Base-by-base conservation (phyloP, 2,797 vertebrate species). In the Philypnodon macrostomus region DNA sequence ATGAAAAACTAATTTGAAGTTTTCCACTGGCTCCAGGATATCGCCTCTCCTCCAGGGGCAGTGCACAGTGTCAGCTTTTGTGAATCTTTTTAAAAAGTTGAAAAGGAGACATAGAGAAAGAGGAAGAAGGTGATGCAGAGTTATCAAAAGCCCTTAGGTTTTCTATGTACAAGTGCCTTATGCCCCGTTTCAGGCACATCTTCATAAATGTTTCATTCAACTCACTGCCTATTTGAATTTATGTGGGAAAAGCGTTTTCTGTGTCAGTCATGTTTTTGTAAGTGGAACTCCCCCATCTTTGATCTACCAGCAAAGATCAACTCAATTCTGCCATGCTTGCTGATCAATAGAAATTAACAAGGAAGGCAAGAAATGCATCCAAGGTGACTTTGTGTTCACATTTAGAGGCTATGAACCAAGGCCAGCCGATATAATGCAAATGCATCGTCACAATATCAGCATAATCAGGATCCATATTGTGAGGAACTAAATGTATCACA, bases 261-360 rank as follows among this genome's bases (percentile, higher is more conserved):
- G 53, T 63, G 30, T 26, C 40, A 54, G 38, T 32, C 32, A 19
- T 61, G 44, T 45, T 45, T 51, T 21, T 45, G 26, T 39, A 48
- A 46, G 24, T 64, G 53, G 40, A 32, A 44, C 44, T 57, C 36
- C 23, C 65, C 44, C 60, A 63, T 63, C 50, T 75, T 75, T 73
- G 66, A 73, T 71, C 58, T 36, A 56, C 40, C 33, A 36, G 26
- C 23, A 48, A 57, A 42, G 33, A 24, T 49, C 47, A 8, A 16
- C 34, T 12, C 16, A 47, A 33, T 51, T 48, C 42, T 62, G 63
- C 62, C 35, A 52, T 60, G 46, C 37, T 53, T 29, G 51, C 50
- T 61, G 59, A 76, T 81, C 75, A 67, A 71, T 77, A 77, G 51
- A 50, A 64, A 67, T 79, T 78, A 71, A 52, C 14, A 23, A 55